phyloP scores from a whole-genome alignment of 1,140 invertebrate species.

The Danaus plexippus region DNA sequence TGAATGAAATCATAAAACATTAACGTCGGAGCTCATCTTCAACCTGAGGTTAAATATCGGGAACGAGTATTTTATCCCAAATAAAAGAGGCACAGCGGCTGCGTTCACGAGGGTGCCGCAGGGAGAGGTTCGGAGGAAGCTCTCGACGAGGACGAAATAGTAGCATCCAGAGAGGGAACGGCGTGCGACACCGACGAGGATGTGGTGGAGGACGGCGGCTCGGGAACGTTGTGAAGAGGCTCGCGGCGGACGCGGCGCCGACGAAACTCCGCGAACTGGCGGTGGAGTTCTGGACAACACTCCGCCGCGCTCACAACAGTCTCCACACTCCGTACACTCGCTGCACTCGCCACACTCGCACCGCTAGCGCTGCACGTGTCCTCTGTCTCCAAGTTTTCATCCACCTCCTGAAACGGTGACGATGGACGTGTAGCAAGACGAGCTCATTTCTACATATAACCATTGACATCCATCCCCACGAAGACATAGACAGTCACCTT shows the following conservation, averaged over 20 bases:
- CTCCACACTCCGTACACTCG: constrained; percentile 26
- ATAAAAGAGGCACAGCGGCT: too few species aligned
- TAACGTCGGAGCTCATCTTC: too few species aligned
- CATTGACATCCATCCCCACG: neutral
- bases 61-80: too few species aligned
- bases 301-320: constrained; percentile 24
- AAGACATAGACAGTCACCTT: constrained; percentile 66
- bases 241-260: constrained; percentile 30
- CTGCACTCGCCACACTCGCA: constrained; percentile 34
- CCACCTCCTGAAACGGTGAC: constrained; percentile 70
- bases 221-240: constrained; percentile 36
- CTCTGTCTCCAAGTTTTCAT: constrained; percentile 72
- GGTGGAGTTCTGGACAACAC: constrained; percentile 33
- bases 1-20: too few species aligned
- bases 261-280: constrained; percentile 42
- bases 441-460: neutral
- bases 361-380: constrained; percentile 48
- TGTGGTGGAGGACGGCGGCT: constrained; percentile 4
- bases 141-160: too few species aligned
- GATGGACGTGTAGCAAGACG: neutral
- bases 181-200: constrained; percentile 22
- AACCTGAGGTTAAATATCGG: too few species aligned
- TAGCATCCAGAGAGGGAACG: neutral
- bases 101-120: too few species aligned
- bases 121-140: too few species aligned